Base-by-base conservation (phyloP, 2,113 vertebrate genomes). In the Cryptoleucopteryx plumbea region DNA sequence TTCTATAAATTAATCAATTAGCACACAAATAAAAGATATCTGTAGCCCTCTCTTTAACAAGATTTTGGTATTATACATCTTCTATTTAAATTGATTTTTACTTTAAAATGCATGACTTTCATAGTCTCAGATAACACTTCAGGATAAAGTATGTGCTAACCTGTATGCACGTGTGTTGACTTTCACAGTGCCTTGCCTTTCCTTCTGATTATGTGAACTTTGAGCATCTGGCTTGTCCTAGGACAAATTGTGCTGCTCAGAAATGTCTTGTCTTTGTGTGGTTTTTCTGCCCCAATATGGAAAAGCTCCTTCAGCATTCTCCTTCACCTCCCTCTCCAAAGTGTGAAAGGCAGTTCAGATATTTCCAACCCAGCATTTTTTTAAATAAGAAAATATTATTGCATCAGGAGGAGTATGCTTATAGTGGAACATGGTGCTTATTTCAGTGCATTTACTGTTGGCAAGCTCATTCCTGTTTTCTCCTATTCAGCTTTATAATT, bases 331-430 rank as follows among this genome's bases (percentile, higher is more conserved):
- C 29, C 36, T 58, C 52, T 93, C 36, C 43, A 27, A 59, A 96
- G 31, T n/a, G 61, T 7, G 10, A 84, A 92, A 82, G 63, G 65
- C 43, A 72, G 56, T 87, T 93, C 80, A 91, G 42, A 59, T 94
- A 61, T 90, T 95, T 95, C 71, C 67, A 90, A 88, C 59, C 5
- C 17, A 45, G 53, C 53, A 31, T 77, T 87, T 94, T 88, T 95
- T 26, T 5, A 19, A 31, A 27, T 63, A 82, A 93, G 82, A 90
- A 97, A 96, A 96, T 90, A 92, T 78, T 97, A 63, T 48, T 96
- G 42, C 71, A 88, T 90, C 78, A 67, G 85, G 79, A 94, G 67
- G 79, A 96, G 67, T 95, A 25, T 88, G 93, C 67, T 96, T 96
- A 13, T 55, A 91, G 47, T 86, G 58, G 74, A 74, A 95, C 55